Percentiles rank a stretch among this genome's conserved stretches.
Evolutionary conservation across 2,888 invertebrate genomes (phyloP).

Genomic region (Asteroscopus sphinx): DNA sequence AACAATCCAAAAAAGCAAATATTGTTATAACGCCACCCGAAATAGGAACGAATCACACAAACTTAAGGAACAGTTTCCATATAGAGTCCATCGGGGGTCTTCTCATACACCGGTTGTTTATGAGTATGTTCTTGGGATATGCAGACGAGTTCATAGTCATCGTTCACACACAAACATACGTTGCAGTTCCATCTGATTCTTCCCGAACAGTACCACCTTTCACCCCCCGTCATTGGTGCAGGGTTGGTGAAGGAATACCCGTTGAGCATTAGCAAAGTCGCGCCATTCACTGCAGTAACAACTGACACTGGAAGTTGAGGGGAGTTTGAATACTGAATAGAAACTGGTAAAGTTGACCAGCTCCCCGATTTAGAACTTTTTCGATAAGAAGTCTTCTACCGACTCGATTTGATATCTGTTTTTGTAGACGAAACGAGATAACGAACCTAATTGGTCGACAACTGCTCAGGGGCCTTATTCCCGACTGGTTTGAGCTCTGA

Average conservation of each 20-base stretch:
- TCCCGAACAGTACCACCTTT: conserved; percentile 85
- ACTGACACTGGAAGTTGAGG: conserved; percentile 79
- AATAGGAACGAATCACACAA: conserved; percentile 1
- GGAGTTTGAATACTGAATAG: conserved; percentile 48
- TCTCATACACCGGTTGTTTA: conserved; percentile 77
- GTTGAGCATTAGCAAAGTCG: conserved; percentile 82
- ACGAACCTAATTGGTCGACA: too few relatives aligned
- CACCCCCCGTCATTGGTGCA: conserved; percentile 81
- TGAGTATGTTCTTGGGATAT: conserved; percentile 81
- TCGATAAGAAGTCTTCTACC: too few relatives aligned
- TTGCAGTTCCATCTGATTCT: conserved; percentile 76
- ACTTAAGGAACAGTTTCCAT: conserved; percentile 61
- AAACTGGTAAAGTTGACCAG: conserved; percentile 11
- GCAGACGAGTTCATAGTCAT: conserved; percentile 84
- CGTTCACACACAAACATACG: conserved; percentile 84
- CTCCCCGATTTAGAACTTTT: too few relatives aligned
- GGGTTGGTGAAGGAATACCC: conserved; percentile 84
- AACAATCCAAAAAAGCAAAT: conserved; percentile 1
- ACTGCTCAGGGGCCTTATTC: too few relatives aligned
- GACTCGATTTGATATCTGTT: too few relatives aligned
- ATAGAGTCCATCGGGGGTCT: conserved; percentile 77
- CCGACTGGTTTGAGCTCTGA: too few relatives aligned
- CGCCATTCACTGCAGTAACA: conserved; percentile 84
- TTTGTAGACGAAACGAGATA: too few relatives aligned
- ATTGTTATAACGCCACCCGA: conserved; percentile 8